Conservation (phyloP, 2,888 invertebrate species). For the Cheilosia impressa region DNA sequence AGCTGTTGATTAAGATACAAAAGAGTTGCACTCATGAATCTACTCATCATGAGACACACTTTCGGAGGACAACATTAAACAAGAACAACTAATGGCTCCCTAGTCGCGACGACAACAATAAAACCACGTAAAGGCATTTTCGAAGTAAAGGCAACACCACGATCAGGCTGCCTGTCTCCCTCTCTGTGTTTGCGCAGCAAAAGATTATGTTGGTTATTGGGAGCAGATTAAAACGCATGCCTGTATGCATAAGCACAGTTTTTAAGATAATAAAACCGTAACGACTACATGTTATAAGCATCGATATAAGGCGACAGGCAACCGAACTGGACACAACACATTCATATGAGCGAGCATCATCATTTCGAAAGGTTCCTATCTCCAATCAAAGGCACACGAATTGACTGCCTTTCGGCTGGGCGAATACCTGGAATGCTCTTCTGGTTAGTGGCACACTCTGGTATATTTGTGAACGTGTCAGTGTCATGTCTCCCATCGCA, state of each 20-base stretch:
- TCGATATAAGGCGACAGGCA: constrained; percentile 16
- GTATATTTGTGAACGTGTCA: constrained; percentile 2
- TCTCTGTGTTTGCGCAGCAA: not conserved
- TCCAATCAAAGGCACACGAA: constrained; percentile 25
- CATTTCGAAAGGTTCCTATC: constrained; percentile 35
- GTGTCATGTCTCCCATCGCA: constrained; percentile 43
- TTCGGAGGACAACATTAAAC: constrained; percentile 33
- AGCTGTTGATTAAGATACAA: no score
- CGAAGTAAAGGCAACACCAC: not conserved
- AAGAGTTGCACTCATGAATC: no score
- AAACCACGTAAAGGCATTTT: not conserved
- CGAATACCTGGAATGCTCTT: constrained; percentile 65
- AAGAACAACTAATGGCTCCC: constrained; percentile 44
- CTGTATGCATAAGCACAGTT: constrained; percentile 63
- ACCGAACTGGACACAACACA: constrained; percentile 22
- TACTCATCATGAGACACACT: constrained; percentile 23
- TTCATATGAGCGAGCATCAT: constrained; percentile 17
- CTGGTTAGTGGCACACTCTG: constrained; percentile 5
- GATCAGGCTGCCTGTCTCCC: no score
- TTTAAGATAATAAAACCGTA: constrained; percentile 61
- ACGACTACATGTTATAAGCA: constrained; percentile 65
- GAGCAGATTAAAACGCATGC: constrained; percentile 66
- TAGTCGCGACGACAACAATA: constrained; percentile 33
- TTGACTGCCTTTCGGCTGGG: constrained; percentile 38
- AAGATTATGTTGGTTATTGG: constrained; percentile 36